phyloP scores from a whole-genome alignment of 2,113 vertebrate genomes.

The Acrocephalus kingi region DNA sequence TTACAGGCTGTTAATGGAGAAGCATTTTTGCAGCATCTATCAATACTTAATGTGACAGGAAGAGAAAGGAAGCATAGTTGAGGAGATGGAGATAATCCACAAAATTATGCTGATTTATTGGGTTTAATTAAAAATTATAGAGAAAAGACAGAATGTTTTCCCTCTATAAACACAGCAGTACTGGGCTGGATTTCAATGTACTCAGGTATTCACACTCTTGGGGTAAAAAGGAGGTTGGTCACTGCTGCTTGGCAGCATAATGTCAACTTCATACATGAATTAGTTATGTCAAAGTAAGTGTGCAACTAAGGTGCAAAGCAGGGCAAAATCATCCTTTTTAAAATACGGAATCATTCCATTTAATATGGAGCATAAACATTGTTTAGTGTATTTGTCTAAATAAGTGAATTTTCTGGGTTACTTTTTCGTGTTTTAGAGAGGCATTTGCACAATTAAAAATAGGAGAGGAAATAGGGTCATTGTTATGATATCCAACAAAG shows the following conservation, averaged over 20 bases:
- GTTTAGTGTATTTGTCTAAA: neutral
- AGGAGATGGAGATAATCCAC: neutral
- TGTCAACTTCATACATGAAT: neutral
- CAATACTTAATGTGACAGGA: neutral
- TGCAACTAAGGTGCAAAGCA: neutral
- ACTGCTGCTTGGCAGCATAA: neutral
- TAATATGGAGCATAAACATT: neutral
- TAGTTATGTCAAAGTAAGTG: neutral
- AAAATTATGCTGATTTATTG: neutral
- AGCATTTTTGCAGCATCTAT: neutral
- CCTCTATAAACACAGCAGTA: neutral
- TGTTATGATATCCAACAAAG: neutral
- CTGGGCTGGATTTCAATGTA: neutral
- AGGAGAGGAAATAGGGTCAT: neutral
- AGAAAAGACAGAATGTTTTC: neutral
- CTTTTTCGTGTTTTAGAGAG: slow-evolving; percentile 7
- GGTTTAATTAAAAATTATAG: neutral
- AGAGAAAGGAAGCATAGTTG: neutral
- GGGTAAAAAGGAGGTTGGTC: neutral
- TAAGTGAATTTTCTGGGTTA: neutral
- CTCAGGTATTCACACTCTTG: neutral
- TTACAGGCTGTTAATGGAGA: neutral
- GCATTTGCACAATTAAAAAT: slow-evolving; percentile 23
- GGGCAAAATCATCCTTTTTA: neutral
- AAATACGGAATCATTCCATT: neutral